Base-by-base conservation (phyloP, 2,113 vertebrate genomes). In the Bostrychus sinensis region DNA sequence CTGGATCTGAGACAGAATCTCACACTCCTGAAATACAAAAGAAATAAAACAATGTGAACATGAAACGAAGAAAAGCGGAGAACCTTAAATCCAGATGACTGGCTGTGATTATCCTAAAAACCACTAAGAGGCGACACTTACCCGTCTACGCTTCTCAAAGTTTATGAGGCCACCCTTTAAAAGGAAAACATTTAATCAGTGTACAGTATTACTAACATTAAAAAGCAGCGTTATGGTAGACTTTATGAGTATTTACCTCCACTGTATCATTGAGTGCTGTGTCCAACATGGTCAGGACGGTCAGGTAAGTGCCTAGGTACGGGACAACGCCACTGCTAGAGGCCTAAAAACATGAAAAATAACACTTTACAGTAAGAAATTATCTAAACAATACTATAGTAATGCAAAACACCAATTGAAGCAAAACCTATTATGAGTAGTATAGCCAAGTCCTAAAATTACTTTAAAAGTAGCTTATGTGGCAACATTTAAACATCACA, bases 221-320 rank as follows among this genome's bases (percentile, higher is more conserved):
- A 45, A 38, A 16, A 56, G 32, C n/a, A n/a, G 10, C 1, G 22
- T 32, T 32, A 32, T 55, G 13, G 7, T 12, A 0, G 16, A 30
- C 28, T 22, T 26, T 30, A 7, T 19, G 41, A 6, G 12, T 5
- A 0, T 91, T 91, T 54, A 95, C 95, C 84, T 94, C 91, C 58
- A 95, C 60, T 2, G 66, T 86, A 80, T 96, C 94, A 0, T 91
- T 85, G 53, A 96, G 85, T 0, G 95, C 95, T 0, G 95, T 95
- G 65, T 96, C 95, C 90, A 96, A 69, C 95, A 96, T 96, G 51
- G 94, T 92, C 72, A 96, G 91, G 50, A 93, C 92, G 0, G 94
- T 96, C 83, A 96, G 89, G 67, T 95, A 96, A 3, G 94, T 96
- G 48, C 95, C 95, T 20, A 96, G 91, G 78, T 96, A 96, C 0